A percentile compares a stretch with the other conserved stretches of the same genome.
These are phyloP conservation scores for Volucella inflata DNA, from an alignment of 2,888 invertebrate species.

Conservation along the genomic window DNA sequence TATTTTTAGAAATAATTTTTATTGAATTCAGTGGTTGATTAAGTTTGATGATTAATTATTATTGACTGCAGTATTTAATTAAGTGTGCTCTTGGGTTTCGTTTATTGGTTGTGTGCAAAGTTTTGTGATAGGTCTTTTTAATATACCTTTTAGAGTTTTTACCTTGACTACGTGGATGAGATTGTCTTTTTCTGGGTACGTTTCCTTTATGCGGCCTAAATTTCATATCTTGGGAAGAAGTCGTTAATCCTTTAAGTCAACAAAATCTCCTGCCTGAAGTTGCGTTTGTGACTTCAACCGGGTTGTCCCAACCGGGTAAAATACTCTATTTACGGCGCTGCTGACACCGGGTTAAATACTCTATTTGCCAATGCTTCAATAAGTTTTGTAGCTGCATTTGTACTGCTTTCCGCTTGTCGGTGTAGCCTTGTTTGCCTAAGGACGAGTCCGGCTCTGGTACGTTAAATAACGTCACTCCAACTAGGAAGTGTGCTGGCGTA, in stretches of 20 bases:
- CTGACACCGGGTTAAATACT: too few species aligned
- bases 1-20: too few species aligned
- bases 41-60: too few species aligned
- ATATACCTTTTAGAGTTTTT: constrained; percentile 17
- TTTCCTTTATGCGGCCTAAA: constrained; percentile 3
- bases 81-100: too few species aligned
- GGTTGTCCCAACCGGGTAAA: constrained; percentile 6
- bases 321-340: too few species aligned
- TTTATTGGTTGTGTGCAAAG: too few species aligned
- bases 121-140: constrained; percentile 21
- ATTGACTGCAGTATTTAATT: too few species aligned
- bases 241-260: background rate
- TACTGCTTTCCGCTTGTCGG: constrained; percentile 8
- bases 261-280: too few species aligned
- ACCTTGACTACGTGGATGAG: constrained; percentile 1
- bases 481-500: too few species aligned
- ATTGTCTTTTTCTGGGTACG: background rate
- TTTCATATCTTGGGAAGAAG: constrained; percentile 1
- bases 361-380: constrained; percentile 15
- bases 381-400: constrained; percentile 13
- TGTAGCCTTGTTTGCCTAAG: constrained; percentile 21
- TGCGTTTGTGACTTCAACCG: constrained; percentile 5
- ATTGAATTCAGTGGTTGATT: too few species aligned
- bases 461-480: background rate
- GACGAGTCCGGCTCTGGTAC: constrained; percentile 8